phyloP scores from a whole-genome alignment of 64 coral and sea anemone genomes.

The Montipora capricornis region DNA sequence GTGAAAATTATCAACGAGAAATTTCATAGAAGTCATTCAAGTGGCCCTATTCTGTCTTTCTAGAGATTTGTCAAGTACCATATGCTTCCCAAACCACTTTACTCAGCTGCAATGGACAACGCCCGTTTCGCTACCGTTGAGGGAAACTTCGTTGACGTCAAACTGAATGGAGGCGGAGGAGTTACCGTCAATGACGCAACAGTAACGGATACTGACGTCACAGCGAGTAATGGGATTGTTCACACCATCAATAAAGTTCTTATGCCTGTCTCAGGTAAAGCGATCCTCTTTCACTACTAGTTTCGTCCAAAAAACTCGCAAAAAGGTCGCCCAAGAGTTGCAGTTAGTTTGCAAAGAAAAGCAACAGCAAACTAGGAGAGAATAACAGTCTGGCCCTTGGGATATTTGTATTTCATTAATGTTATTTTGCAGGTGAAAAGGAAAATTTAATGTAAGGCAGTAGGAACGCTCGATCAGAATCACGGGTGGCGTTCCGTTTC shows the following conservation, averaged over 20 bases:
- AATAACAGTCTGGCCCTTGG: too few species aligned
- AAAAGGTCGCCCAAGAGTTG: too few species aligned
- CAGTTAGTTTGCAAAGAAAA: too few species aligned
- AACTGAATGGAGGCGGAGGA: background rate
- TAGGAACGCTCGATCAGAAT: too few species aligned
- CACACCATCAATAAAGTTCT: constrained; percentile 77
- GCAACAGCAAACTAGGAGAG: too few species aligned
- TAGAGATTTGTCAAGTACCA: constrained; percentile 85
- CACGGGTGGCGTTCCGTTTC: too few species aligned
- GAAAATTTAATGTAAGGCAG: too few species aligned
- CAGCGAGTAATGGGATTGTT: constrained; percentile 62
- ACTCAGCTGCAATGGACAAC: constrained; percentile 62
- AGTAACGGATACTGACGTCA: constrained; percentile 67
- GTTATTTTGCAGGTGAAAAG: too few species aligned
- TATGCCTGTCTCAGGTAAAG: constrained; percentile 81
- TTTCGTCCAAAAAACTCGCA: background rate
- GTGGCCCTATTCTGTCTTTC: background rate
- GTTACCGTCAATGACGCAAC: constrained; percentile 67
- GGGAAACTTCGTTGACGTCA: constrained; percentile 65
- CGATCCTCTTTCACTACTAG: background rate
- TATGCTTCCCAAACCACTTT: constrained; percentile 66
- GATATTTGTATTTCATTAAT: too few species aligned
- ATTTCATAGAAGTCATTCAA: too few species aligned
- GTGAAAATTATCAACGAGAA: too few species aligned
- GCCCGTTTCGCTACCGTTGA: constrained; percentile 37